Base-by-base conservation (phyloP, 2,113 vertebrate species). In the Antidorcas marsupialis region DNA sequence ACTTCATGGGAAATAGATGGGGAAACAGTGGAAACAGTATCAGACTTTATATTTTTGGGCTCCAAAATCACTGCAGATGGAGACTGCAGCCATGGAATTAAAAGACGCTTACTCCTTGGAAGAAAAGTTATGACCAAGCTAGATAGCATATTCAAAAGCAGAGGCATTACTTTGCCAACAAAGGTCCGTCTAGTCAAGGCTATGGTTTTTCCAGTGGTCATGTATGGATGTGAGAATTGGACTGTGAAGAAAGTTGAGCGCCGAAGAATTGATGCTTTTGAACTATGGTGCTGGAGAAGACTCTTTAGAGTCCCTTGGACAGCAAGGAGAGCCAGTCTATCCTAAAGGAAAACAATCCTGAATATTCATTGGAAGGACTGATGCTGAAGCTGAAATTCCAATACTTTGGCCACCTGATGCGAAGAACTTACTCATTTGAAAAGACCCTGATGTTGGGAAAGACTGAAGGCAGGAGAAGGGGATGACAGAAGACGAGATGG, bases 191-290 rank as follows among this genome's bases (percentile, higher is more conserved):
- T 8, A 67, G 33, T 67, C 33, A n/a, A 67, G 4, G 62, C 62
- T n/a, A n/a, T 67, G 62, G 33, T 67, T 67, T 67, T 67, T 9
- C 33, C 62, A 9, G 33, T 10, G 19, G 64, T 67, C 33, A 67
- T 67, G 53, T 67, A 67, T 19, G 3, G 62, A n/a, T n/a, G 16
- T 67, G 62, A 67, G 33, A 67, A 16, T 19, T 67, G 8, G 33
- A n/a, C 62, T n/a, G 17, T 19, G n/a, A 64, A 64, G 33, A 64
- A 64, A 19, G 33, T 17, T 67, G 64, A 36, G 64, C 0, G 0
- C 64, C 0, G 2, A 67, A 67, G 17, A 36, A 67, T 2, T 36
- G 64, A 67, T 67, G 33, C 33, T n/a, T 67, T 67, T 67, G 64
- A 67, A 67, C 1, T 67, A 2, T 67, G 33, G 33, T 67, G 17